These are phyloP conservation scores for Sisyra terminalis DNA, from an alignment of 2,888 invertebrate species.

Conservation along the genomic window DNA sequence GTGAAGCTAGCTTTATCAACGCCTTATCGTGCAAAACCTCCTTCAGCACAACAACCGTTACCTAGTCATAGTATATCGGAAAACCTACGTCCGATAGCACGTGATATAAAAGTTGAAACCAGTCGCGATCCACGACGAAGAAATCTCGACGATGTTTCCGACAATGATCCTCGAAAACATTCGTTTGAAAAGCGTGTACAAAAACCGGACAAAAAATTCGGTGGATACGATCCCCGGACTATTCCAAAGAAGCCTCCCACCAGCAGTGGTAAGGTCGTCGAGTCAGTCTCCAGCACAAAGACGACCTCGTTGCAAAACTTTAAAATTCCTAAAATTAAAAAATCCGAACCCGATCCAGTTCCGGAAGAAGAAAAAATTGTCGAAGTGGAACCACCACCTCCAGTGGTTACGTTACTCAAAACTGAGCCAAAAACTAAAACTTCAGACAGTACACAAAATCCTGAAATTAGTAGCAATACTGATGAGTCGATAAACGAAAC, in stretches of 20 bases:
- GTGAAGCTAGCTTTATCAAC: neutral
- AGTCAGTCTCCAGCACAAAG: slow-evolving; percentile 24
- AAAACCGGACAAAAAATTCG: slow-evolving; percentile 8
- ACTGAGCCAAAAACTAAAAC: slow-evolving; percentile 14
- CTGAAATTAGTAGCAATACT: slow-evolving; percentile 7
- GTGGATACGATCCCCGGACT: slow-evolving; percentile 11
- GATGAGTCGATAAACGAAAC: slow-evolving; percentile 10
- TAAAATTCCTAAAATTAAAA: slow-evolving; percentile 33
- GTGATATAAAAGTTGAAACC: neutral
- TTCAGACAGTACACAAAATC: slow-evolving; percentile 17
- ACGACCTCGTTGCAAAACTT: slow-evolving; percentile 33
- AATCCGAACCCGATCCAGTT: slow-evolving; percentile 20
- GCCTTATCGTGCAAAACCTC: neutral
- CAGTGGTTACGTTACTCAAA: neutral
- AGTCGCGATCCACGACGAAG: neutral
- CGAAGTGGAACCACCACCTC: slow-evolving; percentile 5
- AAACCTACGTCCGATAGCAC: too few relatives aligned
- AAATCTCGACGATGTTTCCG: slow-evolving; percentile 9
- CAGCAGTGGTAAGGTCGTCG: slow-evolving; percentile 26
- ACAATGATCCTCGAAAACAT: slow-evolving; percentile 1
- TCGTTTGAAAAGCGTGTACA: neutral
- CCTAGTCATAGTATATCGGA: too few relatives aligned
- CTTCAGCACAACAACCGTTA: neutral
- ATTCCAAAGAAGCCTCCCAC: slow-evolving; percentile 12
- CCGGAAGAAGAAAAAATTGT: slow-evolving; percentile 27